phyloP scores from a whole-genome alignment of 2,113 vertebrate species.

The Aleadryas rufinucha region DNA sequence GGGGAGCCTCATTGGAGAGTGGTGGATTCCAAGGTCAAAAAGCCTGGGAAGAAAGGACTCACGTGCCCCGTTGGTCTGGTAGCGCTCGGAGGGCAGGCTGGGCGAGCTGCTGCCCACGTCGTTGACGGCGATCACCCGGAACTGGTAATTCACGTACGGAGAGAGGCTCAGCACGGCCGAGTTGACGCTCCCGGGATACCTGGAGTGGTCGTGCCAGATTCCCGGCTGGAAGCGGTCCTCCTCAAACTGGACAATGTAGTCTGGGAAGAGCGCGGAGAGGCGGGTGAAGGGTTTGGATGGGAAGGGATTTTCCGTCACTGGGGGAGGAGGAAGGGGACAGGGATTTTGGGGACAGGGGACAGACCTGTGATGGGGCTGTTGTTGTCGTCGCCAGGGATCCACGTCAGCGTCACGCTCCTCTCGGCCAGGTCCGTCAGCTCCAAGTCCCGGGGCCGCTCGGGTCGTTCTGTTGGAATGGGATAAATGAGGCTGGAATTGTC shows the following conservation, averaged over 20 bases:
- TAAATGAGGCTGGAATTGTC: background rate
- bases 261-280: slow-evolving; percentile 46
- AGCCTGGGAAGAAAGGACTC: background rate
- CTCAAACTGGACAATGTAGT: slow-evolving; percentile 91
- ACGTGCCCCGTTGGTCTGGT: slow-evolving; percentile 91
- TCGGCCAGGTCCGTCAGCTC: slow-evolving; percentile 87
- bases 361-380: slow-evolving; percentile 88
- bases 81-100: slow-evolving; percentile 84
- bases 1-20: rapidly evolving
- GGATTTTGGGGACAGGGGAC: background rate
- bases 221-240: slow-evolving; percentile 85
- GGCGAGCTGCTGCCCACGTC: slow-evolving; percentile 88
- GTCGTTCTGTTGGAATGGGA: slow-evolving; percentile 74
- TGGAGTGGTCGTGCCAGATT: slow-evolving; percentile 87
- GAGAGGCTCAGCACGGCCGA: slow-evolving; percentile 84
- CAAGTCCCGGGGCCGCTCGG: slow-evolving; percentile 87
- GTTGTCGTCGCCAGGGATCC: slow-evolving; percentile 91
- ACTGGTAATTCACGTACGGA: slow-evolving; percentile 93
- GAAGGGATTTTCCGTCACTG: rapidly evolving
- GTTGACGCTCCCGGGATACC: slow-evolving; percentile 84
- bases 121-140: slow-evolving; percentile 92
- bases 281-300: background rate
- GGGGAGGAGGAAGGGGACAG: too few species aligned
- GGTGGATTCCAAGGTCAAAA: background rate
- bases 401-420: slow-evolving; percentile 87